Base-by-base conservation (phyloP, 2,888 invertebrate species). In the Tetragonisca angustula region DNA sequence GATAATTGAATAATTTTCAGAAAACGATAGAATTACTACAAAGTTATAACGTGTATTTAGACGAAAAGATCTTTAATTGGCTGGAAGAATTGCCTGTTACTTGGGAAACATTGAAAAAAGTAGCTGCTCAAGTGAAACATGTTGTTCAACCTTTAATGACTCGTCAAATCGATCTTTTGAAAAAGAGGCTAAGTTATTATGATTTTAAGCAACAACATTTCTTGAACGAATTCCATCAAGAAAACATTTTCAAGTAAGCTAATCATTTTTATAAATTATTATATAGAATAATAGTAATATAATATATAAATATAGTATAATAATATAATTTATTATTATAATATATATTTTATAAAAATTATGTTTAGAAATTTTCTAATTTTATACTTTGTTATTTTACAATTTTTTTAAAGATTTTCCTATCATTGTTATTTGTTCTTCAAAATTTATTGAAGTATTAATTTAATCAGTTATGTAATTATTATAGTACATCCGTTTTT, bases 91-190 rank as follows among this genome's bases (percentile, higher is more conserved):
- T 99, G 65, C 99, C 99, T 0, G 98, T 98, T 88, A 96, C 96
- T 90, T 99, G 99, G 99, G 96, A 96, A 73, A 97, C 97, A 89
- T 96, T 98, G 13, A 98, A 98, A 94, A 98, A 98, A 94, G 95
- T 97, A 81, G 97, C 98, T 0, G 96, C 97, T 3, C 96, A 97
- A 74, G 97, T 98, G 71, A 98, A 98, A 94, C 98, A 98, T 93
- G 96, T 96, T 69, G 98, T 99, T 61, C 97, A 97, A 1, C 98
- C 99, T 27, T 95, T 99, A 83, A 98, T 98, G 94, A 97, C 98
- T 5, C 97, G 97, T 82, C 98, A 99, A 94, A 98, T 98, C 0
- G 97, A 97, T 78, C 97, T 98, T 72, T 97, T 99, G 88, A 97
- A 98, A 81, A 97, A 97, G 93, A 96, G 98, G 76, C 97, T 98